Evolutionary conservation across 2,113 vertebrate species (phyloP).

Genomic region (Myrmecobius fasciatus): DNA sequence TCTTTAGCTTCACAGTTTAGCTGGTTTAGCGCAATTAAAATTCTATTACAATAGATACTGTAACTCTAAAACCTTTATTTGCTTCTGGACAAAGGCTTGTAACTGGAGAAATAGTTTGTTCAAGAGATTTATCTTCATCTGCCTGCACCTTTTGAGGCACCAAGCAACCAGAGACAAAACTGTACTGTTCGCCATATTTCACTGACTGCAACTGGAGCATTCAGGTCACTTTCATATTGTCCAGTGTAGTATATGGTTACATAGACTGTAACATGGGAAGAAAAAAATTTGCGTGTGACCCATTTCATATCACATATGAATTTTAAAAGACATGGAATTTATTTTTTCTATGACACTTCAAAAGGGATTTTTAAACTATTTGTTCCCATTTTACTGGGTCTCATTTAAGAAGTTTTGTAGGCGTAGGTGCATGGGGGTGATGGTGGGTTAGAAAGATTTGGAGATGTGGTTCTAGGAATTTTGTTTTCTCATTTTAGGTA

Average conservation of each 20-base stretch:
- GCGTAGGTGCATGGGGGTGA: neutral
- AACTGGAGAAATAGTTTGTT: conserved; percentile 83
- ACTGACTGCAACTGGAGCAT: conserved; percentile 80
- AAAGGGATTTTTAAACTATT: conserved; percentile 38
- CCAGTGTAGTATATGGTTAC: conserved; percentile 77
- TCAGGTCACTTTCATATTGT: conserved; percentile 82
- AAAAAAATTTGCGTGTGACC: conserved; percentile 76
- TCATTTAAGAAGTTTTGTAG: conserved; percentile 22
- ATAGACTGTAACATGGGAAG: conserved; percentile 56
- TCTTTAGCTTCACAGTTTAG: conserved; percentile 72
- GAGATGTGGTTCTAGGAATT: neutral
- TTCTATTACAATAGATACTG: conserved; percentile 82
- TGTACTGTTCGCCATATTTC: conserved; percentile 83
- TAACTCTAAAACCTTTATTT: conserved; percentile 82
- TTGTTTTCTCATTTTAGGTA: conserved; percentile 33
- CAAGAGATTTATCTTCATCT: conserved; percentile 84
- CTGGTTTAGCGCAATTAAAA: conserved; percentile 83
- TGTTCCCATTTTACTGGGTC: conserved; percentile 1
- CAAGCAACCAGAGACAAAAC: conserved; percentile 82
- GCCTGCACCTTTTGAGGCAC: conserved; percentile 83
- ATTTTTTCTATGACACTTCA: conserved; percentile 30
- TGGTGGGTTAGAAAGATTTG: conserved; percentile 16
- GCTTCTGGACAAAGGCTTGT: conserved; percentile 84
- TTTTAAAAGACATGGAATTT: conserved; percentile 69
- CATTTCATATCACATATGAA: conserved; percentile 70